These are phyloP conservation scores for Eupithecia insigniata DNA, from an alignment of 2,888 invertebrate genomes.

Conservation along the genomic window DNA sequence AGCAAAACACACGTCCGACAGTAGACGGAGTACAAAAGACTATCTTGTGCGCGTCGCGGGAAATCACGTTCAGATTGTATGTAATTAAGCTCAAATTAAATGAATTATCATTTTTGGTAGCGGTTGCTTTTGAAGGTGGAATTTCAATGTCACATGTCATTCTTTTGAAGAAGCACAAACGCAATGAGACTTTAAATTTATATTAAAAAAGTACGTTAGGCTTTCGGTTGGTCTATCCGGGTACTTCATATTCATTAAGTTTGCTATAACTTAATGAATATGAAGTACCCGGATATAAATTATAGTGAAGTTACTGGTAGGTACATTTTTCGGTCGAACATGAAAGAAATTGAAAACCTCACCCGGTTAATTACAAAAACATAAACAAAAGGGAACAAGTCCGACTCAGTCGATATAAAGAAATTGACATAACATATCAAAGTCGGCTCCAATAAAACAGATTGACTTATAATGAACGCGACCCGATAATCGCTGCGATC, in stretches of 20 bases:
- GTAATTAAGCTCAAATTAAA: conserved; percentile 80
- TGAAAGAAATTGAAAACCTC: conserved; percentile 15
- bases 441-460: conserved; percentile 81
- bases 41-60: conserved; percentile 79
- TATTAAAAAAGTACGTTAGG: neutral
- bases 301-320: neutral
- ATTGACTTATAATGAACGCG: conserved; percentile 81
- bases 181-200: neutral
- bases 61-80: conserved; percentile 73
- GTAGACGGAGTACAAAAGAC: conserved; percentile 77
- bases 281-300: neutral
- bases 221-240: neutral
- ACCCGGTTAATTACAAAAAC: conserved; percentile 28
- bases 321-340: neutral
- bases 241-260: no score
- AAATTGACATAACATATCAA: conserved; percentile 75
- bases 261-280: neutral
- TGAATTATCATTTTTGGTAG: conserved; percentile 73
- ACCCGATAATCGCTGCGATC: conserved; percentile 70
- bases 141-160: conserved; percentile 70
- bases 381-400: conserved; percentile 40
- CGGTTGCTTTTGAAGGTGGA: conserved; percentile 51
- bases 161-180: neutral
- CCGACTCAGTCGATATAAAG: conserved; percentile 48
- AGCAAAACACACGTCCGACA: conserved; percentile 72